Evolutionary conservation across 2,888 invertebrate species (phyloP).

Genomic region (Harpalus rubripes): DNA sequence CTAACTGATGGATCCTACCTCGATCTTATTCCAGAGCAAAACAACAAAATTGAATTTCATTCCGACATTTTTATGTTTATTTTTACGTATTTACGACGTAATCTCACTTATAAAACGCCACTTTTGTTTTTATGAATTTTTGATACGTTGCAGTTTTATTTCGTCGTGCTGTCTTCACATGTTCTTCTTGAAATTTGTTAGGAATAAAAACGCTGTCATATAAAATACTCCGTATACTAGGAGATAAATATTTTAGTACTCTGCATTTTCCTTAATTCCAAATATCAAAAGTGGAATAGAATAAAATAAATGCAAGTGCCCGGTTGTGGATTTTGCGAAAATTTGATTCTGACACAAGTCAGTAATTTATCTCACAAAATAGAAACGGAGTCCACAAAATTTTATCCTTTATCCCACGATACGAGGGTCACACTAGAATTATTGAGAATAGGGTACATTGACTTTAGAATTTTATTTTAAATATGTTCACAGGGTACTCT

Average conservation of each 20-base stretch:
- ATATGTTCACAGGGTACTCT: no score
- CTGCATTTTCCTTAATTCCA: background rate
- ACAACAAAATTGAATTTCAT: constrained; percentile 64
- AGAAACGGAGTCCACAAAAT: no score
- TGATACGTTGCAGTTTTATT: constrained; percentile 59
- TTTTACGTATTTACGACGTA: constrained; percentile 60
- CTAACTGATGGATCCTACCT: constrained; percentile 21
- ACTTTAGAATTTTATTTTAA: no score
- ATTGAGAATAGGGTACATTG: no score
- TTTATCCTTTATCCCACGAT: no score
- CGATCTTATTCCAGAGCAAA: constrained; percentile 25
- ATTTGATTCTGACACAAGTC: no score
- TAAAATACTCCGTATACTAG: constrained; percentile 10
- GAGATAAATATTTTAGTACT: constrained; percentile 1
- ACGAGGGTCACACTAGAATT: no score
- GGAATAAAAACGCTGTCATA: constrained; percentile 4
- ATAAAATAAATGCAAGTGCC: no score
- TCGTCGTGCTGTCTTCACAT: constrained; percentile 30
- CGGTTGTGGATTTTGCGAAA: no score
- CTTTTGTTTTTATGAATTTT: constrained; percentile 62
- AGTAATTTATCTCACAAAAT: no score
- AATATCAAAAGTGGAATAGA: background rate
- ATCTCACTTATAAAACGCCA: constrained; percentile 58
- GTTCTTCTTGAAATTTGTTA: constrained; percentile 6
- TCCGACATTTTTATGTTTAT: constrained; percentile 62